A percentile compares a stretch with the other conserved stretches of the same genome.
phyloP scores from a whole-genome alignment of 2,113 vertebrate genomes.

The Rynchops niger region DNA sequence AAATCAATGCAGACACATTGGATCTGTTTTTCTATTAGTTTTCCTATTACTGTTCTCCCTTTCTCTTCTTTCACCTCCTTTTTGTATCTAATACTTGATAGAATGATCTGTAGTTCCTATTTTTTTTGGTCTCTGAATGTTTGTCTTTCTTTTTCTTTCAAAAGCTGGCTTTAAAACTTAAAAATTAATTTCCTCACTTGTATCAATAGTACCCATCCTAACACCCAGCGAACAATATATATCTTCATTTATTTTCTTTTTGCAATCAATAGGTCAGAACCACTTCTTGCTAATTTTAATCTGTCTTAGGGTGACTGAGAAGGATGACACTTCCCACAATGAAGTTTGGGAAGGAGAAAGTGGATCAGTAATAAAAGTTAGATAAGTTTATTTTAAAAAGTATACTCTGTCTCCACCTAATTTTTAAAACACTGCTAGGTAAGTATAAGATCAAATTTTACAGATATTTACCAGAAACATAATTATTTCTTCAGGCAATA shows the following conservation, averaged over 20 bases:
- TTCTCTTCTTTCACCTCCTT: conserved; percentile 13
- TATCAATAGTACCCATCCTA: neutral
- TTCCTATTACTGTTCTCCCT: conserved; percentile 32
- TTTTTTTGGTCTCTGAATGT: neutral
- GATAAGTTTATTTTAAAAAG: neutral
- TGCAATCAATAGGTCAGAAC: conserved; percentile 16
- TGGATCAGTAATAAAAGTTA: neutral
- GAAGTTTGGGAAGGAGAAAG: neutral
- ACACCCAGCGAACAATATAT: neutral
- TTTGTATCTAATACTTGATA: conserved; percentile 10
- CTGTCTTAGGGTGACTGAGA: neutral
- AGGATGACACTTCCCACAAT: neutral
- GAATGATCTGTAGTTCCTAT: neutral
- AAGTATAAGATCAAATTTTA: neutral
- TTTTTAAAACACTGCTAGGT: neutral
- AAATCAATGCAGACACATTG: conserved; percentile 41
- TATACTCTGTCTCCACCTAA: neutral
- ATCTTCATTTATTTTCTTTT: conserved; percentile 14
- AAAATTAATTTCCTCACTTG: conserved; percentile 1
- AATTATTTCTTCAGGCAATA: neutral
- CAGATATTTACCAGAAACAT: neutral
- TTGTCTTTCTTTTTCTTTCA: conserved; percentile 44
- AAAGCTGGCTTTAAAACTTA: conserved; percentile 19
- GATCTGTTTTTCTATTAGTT: conserved; percentile 36
- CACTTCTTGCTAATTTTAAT: conserved; percentile 14